These are phyloP conservation scores for Takifugu rubripes DNA, from an alignment of 2,797 vertebrate genomes.

Conservation along the genomic window DNA sequence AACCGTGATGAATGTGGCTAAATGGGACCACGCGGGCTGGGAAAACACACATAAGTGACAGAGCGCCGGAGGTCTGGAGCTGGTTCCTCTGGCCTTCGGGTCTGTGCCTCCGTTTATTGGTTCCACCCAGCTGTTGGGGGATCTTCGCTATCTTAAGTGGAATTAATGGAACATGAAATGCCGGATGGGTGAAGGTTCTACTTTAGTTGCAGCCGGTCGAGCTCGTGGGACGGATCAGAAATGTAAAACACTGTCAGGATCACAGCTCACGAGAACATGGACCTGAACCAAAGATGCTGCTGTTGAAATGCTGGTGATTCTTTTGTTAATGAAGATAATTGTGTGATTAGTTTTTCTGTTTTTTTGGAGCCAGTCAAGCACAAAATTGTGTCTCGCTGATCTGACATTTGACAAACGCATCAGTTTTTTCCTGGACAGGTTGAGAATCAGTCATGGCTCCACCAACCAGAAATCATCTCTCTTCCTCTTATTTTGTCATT, in stretches of 20 bases:
- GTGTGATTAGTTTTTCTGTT: too few species aligned
- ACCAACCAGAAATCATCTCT: background rate
- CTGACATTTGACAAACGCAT: too few species aligned
- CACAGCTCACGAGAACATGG: too few species aligned
- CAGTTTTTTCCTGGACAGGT: too few species aligned
- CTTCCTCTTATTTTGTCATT: slow-evolving; percentile 1
- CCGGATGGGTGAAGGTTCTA: background rate
- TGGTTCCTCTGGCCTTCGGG: background rate
- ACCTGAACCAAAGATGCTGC: too few species aligned
- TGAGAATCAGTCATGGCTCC: background rate
- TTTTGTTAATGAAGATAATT: too few species aligned
- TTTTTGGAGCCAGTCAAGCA: background rate
- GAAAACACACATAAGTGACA: background rate
- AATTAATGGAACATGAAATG: background rate
- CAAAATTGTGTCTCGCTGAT: slow-evolving; percentile 1
- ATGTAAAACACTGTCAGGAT: background rate
- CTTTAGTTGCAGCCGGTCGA: background rate
- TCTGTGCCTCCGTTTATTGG: background rate
- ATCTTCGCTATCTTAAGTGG: background rate
- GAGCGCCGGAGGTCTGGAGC: background rate
- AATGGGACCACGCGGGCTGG: background rate
- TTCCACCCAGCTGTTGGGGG: slow-evolving; percentile 4
- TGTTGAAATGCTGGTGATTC: too few species aligned
- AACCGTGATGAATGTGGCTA: slow-evolving; percentile 1
- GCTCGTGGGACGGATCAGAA: background rate